Percentiles rank a stretch among this genome's conserved stretches.
phyloP scores from a whole-genome alignment of 2,888 invertebrate species.

The Sturmia bella region DNA sequence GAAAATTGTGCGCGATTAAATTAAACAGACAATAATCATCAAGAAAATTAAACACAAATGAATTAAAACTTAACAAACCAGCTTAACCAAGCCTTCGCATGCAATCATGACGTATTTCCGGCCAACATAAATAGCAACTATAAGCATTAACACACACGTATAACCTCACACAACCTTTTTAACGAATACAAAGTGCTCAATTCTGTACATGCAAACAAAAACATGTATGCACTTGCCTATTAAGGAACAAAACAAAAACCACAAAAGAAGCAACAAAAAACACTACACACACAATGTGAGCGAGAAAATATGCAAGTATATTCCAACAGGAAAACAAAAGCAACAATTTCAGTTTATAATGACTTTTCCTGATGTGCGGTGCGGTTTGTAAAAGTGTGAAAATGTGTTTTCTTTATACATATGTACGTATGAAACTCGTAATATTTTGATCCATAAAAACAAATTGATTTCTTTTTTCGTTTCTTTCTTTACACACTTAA shows the following conservation, averaged over 20 bases:
- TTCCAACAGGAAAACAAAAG: constrained; percentile 54
- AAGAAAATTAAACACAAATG: constrained; percentile 60
- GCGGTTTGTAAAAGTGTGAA: background rate
- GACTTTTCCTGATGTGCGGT: constrained; percentile 72
- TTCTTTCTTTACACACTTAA: constrained; percentile 5
- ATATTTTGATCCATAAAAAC: constrained; percentile 56
- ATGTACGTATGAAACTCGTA: constrained; percentile 33
- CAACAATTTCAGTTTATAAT: constrained; percentile 53
- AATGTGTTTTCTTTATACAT: background rate
- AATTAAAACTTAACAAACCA: constrained; percentile 64
- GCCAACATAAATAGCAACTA: constrained; percentile 54
- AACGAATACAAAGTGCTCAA: constrained; percentile 1
- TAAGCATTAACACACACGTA: constrained; percentile 29
- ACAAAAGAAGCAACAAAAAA: background rate
- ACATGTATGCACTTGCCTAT: background rate
- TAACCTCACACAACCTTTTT: background rate
- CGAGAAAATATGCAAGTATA: constrained; percentile 16
- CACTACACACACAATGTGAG: background rate
- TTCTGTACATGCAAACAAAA: background rate
- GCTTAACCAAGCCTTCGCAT: constrained; percentile 63
- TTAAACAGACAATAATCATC: constrained; percentile 65
- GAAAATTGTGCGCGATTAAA: constrained; percentile 56
- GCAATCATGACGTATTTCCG: constrained; percentile 65
- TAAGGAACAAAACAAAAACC: constrained; percentile 2
- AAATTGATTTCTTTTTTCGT: constrained; percentile 58